phyloP scores from a whole-genome alignment of 2,113 vertebrate genomes.

The Melospiza georgiana region DNA sequence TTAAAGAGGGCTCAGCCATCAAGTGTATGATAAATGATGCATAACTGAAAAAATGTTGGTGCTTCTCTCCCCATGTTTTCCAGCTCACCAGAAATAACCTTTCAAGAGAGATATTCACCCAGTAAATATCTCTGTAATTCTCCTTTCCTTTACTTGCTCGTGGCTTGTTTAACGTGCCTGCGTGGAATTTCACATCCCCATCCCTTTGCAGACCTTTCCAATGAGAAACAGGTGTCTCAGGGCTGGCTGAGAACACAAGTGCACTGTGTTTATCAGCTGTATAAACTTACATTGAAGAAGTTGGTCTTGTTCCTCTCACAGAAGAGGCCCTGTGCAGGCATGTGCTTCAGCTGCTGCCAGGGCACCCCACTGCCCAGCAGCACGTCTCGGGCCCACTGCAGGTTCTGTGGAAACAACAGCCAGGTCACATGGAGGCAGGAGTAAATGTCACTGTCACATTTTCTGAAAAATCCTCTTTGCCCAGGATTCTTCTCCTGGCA shows the following conservation, averaged over 20 bases:
- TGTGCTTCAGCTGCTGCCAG: slow-evolving; percentile 99
- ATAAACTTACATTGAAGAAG: slow-evolving; percentile 97
- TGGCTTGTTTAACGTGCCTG: rapidly evolving
- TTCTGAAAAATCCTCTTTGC: no score
- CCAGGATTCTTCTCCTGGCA: no score
- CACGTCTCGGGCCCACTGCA: slow-evolving; percentile 98
- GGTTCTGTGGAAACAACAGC: slow-evolving; percentile 85
- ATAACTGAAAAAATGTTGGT: background rate
- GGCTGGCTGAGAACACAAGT: background rate
- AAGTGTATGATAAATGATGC: background rate
- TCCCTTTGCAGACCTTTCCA: background rate
- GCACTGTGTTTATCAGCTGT: background rate
- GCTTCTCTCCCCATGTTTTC: background rate
- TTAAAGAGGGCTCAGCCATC: background rate
- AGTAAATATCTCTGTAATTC: background rate
- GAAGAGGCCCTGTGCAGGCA: slow-evolving; percentile 99
- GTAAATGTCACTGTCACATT: no score
- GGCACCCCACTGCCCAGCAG: slow-evolving; percentile 97
- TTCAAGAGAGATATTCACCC: background rate
- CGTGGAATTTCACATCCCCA: background rate
- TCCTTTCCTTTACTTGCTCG: background rate
- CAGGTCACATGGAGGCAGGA: slow-evolving; percentile 30
- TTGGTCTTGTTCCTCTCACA: slow-evolving; percentile 99
- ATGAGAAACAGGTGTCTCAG: slow-evolving; percentile 2
- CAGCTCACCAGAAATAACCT: background rate